A percentile compares a stretch with the other conserved stretches of the same genome.
Conservation (phyloP, 1,140 invertebrate species). For the honey bee (Apis mellifera) region Amel_HAv3.1 CM009939.2:3613001-3613500, state of each 20-base stretch:
- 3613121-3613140: constrained; percentile 54
- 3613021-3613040: not conserved
- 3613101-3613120: constrained; percentile 73
- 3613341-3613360: constrained; percentile 77
- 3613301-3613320: no score
- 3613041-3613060: constrained; percentile 65
- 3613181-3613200: no score
- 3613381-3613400: constrained; percentile 18
- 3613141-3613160: not conserved
- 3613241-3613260: no score
- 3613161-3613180: no score
- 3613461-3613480: constrained; percentile 68
- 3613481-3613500: constrained; percentile 74
- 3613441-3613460: constrained; percentile 8
- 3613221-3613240: no score
- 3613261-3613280: not conserved
- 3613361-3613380: constrained; percentile 58
- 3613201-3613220: no score
- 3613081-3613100: constrained; percentile 68
- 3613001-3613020: not conserved
- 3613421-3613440: not conserved
- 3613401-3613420: not conserved
- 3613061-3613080: constrained; percentile 57
- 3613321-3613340: constrained; percentile 67
- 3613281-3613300: constrained; percentile 24